Evolutionary conservation across 2,797 vertebrate genomes (phyloP), one percentile per base, ranked within the genome.

Genomic region (Luscinia luscinia): DNA sequence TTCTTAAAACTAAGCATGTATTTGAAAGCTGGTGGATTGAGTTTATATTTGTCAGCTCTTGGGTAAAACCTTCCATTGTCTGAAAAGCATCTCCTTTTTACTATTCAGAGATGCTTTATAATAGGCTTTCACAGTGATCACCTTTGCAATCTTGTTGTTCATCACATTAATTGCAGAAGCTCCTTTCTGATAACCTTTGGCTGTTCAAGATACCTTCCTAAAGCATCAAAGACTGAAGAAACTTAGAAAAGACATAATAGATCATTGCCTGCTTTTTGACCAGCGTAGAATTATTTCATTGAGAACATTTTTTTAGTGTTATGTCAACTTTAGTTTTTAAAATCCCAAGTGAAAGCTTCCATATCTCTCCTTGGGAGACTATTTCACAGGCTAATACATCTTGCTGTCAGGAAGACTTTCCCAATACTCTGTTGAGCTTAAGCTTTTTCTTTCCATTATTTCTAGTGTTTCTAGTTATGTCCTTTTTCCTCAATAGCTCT

Each of bases 341-440:
- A 95, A 95, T 96, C 91, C 84, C 89, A 54, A 48, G 70, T 86
- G 89, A 96, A 95, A 93, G 30, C 87, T 94, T 94, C 87, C 48
- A 34, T 88, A 54, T 86, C 32, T 92, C 73, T 95, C 76, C 55
- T 90, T 96, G 48, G 70, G 89, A 94, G 34, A 82, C 79, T 79
- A 10, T 84, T 96, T 96, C 74, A 76, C 79, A 95, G 70, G 74
- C 82, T 93, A 93, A 96, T 96, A 90, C 22, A 93, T 96, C 79
- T 96, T 1, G 0, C 70, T 94, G 85, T 93, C 87, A 91, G 77
- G 79, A 91, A 70, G 87, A 79, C 89, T 90, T 88, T 93, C 72
- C 64, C 0, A 0, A 91, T 92, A 85, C 55, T 89, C 79, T 84
- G 22, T 18, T 76, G 76, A 88, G 66, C 59, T 84, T 91, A 91